A percentile compares a stretch with the other conserved stretches of the same genome.
These are phyloP conservation scores for Saimiri boliviensis DNA, from an alignment of 2,113 vertebrate genomes.

Conservation along the genomic window DNA sequence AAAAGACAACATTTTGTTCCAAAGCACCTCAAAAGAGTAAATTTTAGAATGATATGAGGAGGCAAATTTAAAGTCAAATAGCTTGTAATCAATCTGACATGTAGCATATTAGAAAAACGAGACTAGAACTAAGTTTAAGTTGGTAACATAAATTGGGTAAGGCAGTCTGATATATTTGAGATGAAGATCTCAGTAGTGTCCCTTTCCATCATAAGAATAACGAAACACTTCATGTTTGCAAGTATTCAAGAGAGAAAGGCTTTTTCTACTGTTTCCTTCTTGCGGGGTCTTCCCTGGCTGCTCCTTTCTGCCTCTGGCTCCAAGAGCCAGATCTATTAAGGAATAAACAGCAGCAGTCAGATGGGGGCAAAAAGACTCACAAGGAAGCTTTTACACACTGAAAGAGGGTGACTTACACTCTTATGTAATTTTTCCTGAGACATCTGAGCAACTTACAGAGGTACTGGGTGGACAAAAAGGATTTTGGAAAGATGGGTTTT, in stretches of 20 bases:
- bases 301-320: background rate
- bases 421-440: slow-evolving; percentile 71
- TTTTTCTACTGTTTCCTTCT: background rate
- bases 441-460: slow-evolving; percentile 65
- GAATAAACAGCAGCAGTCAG: background rate
- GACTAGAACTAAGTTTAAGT: background rate
- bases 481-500: slow-evolving; percentile 64
- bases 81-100: background rate
- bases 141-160: background rate
- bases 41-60: background rate
- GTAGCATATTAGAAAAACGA: background rate
- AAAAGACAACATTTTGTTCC: background rate
- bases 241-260: background rate
- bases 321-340: background rate
- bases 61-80: slow-evolving; percentile 6
- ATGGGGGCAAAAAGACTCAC: background rate
- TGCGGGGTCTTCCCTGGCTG: background rate
- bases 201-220: background rate
- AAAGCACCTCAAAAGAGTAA: background rate
- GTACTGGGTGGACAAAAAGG: slow-evolving; percentile 54
- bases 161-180: background rate
- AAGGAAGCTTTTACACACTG: slow-evolving; percentile 66
- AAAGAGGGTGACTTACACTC: slow-evolving; percentile 58
- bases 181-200: background rate
- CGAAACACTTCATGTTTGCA: background rate